Percentiles rank a stretch among this genome's conserved stretches.
phyloP scores from a whole-genome alignment of 1,140 invertebrate species.

The Meloidogyne exigua region DNA sequence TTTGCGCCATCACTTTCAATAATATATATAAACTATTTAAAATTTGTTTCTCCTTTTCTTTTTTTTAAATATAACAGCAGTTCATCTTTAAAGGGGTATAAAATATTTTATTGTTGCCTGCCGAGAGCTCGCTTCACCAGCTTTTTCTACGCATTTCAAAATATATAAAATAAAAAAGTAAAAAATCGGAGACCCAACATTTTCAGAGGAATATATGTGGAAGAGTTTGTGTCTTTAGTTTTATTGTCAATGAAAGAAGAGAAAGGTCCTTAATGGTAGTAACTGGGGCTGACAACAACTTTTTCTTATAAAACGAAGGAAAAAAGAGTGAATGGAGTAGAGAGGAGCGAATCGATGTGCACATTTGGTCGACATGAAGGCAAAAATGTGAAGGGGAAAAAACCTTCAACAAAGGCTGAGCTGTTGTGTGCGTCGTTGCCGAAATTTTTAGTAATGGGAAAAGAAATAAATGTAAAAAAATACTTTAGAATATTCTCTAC shows the following conservation, averaged over 20 bases:
- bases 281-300: background rate
- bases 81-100: background rate
- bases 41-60: background rate
- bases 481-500: background rate
- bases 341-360: background rate
- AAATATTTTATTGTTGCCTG: background rate
- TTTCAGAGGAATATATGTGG: background rate
- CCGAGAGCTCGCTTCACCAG: background rate
- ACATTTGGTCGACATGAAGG: background rate
- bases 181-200: background rate
- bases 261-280: background rate
- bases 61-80: background rate
- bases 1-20: conserved; percentile 1
- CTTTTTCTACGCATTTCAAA: background rate
- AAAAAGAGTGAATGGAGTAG: background rate
- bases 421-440: background rate
- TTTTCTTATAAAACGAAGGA: background rate
- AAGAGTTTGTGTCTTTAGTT: background rate
- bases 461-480: too few species aligned
- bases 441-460: background rate
- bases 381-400: background rate
- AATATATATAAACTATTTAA: background rate
- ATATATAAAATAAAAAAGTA: background rate
- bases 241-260: background rate
- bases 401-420: background rate